phyloP scores from a whole-genome alignment of 2,797 vertebrate species.

The Epinephelus coioides region DNA sequence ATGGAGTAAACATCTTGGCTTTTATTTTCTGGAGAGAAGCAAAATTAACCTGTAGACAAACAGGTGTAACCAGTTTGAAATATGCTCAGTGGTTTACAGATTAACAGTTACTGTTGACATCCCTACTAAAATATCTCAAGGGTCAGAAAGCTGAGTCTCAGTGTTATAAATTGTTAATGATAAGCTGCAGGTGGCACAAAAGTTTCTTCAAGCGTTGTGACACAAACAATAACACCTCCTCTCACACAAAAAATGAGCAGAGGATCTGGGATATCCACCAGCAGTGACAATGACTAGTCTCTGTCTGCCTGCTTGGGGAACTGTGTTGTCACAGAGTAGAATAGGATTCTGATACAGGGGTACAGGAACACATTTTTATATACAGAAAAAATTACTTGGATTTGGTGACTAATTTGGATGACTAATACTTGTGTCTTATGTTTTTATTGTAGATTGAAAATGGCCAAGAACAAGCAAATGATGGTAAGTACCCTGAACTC shows the following conservation, averaged over 20 bases:
- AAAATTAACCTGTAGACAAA: too few species aligned
- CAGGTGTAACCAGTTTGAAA: too few species aligned
- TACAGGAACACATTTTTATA: neutral
- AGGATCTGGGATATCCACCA: neutral
- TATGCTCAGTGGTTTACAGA: too few species aligned
- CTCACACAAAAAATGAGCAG: too few species aligned
- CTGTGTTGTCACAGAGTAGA: neutral
- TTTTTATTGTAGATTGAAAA: conserved; percentile 78
- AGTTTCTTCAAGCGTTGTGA: neutral
- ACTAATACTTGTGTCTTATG: conserved; percentile 46
- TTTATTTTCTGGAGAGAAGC: too few species aligned
- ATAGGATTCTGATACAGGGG: neutral
- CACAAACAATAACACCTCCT: too few species aligned
- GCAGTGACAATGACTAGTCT: neutral
- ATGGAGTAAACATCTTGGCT: too few species aligned
- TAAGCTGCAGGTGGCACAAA: neutral
- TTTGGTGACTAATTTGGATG: neutral
- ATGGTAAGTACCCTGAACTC: conserved; percentile 77
- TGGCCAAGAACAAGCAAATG: conserved; percentile 76
- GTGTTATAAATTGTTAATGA: neutral
- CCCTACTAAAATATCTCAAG: neutral
- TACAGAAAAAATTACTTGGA: neutral
- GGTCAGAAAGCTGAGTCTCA: neutral
- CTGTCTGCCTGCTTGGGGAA: neutral
- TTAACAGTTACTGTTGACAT: too few species aligned